A percentile compares a stretch with the other conserved stretches of the same genome.
Conservation (phyloP, 2,113 vertebrate genomes). For the Heterochromis multidens region DNA sequence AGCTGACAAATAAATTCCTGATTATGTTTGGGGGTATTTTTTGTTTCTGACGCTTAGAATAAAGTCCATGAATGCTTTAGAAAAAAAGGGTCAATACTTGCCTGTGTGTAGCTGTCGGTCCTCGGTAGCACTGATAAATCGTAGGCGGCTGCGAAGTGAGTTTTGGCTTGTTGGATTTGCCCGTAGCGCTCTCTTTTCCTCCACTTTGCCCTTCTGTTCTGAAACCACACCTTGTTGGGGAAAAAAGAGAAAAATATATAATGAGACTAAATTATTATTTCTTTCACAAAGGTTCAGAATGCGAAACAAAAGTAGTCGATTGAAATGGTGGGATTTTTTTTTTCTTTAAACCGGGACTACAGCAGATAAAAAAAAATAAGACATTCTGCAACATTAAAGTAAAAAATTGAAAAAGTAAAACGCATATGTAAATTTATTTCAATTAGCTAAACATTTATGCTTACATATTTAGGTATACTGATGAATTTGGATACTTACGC, state of each 20-base stretch:
- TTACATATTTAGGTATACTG: neutral
- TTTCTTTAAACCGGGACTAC: no score
- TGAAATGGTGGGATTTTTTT: no score
- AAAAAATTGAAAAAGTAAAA: neutral
- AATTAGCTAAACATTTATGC: neutral
- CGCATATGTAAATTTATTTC: neutral
- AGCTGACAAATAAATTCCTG: neutral
- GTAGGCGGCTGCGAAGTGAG: constrained; percentile 92
- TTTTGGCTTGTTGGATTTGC: constrained; percentile 96
- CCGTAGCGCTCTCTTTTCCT: constrained; percentile 96
- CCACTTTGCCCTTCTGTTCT: constrained; percentile 98
- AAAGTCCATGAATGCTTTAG: neutral
- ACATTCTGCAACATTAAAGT: neutral
- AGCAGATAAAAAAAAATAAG: no score
- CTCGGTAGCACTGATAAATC: constrained; percentile 93
- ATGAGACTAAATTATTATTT: neutral
- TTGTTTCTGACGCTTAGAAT: neutral
- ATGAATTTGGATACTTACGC: neutral
- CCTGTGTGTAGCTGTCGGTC: constrained; percentile 94
- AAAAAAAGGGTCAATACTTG: constrained; percentile 32
- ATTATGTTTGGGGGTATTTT: neutral
- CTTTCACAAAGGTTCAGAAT: neutral
- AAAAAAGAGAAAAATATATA: neutral
- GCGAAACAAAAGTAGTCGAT: neutral
- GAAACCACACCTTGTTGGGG: constrained; percentile 90